Percentiles rank a stretch among this genome's conserved stretches.
phyloP scores from a whole-genome alignment of 1,140 invertebrate species.

The Choristoneura fumiferana region DNA sequence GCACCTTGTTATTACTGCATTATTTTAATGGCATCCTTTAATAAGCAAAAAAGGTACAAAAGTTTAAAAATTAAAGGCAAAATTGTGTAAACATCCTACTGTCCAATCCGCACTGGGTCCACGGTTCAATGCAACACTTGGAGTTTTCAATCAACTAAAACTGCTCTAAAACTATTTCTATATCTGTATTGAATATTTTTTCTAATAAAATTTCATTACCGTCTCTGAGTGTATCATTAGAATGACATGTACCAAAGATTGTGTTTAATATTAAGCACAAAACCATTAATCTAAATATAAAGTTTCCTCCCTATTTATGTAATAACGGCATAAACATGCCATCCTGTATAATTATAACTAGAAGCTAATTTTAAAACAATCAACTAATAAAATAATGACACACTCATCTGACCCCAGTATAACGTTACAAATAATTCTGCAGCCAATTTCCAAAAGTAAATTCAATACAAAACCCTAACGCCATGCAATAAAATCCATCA shows the following conservation, averaged over 20 bases:
- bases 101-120: too few relatives aligned
- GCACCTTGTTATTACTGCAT: slow-evolving; percentile 6
- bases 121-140: too few relatives aligned
- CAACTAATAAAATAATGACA: slow-evolving; percentile 45
- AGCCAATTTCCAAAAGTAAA: neutral
- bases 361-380: slow-evolving; percentile 37
- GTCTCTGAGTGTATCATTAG: too few relatives aligned
- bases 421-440: slow-evolving; percentile 8
- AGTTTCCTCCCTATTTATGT: neutral
- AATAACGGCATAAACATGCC: slow-evolving; percentile 13
- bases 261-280: neutral
- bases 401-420: slow-evolving; percentile 29
- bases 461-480: neutral
- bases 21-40: too few relatives aligned
- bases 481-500: neutral
- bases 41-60: too few relatives aligned
- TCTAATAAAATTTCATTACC: too few relatives aligned
- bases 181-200: too few relatives aligned
- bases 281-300: slow-evolving; percentile 13
- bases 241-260: too few relatives aligned
- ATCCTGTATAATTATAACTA: slow-evolving; percentile 28
- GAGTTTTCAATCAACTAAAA: too few relatives aligned
- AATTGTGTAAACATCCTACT: too few relatives aligned
- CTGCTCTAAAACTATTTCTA: too few relatives aligned
- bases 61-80: too few relatives aligned